Evolutionary conservation across 2,888 invertebrate species (phyloP), one percentile per base, ranked within the genome.

Genomic region (Lasioglossum vierecki): DNA sequence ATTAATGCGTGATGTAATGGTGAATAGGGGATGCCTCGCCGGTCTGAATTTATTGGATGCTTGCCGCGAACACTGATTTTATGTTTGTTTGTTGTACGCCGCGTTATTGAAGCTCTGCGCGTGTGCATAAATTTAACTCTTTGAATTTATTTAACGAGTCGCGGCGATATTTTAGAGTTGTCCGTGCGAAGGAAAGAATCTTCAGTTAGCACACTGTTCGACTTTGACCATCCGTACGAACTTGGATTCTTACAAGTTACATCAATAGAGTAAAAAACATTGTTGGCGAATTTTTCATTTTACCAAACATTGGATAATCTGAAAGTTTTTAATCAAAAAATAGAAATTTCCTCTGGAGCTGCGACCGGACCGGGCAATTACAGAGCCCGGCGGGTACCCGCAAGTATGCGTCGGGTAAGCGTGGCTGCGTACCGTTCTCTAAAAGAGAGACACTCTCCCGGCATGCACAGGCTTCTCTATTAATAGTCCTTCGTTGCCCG

Each of bases 361-460:
- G 83, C 6, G 6, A 6, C 5, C 85, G 82, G 82, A 76, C 80
- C 87, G 78, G 87, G 91, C 91, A 92, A 93, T 93, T 93, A 92
- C 88, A 57, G 86, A 72, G 53, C 71, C 46, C 84, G 77, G 76
- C 85, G 83, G 85, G 83, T 85, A 77, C 90, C 90, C 89, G 91
- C 88, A 91, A 87, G 88, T 88, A 89, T 86, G 89, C 79, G 86
- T 86, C 82, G 76, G 80, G 87, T 77, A 68, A 22, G 68, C 39
- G 35, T 39, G 81, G 79, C 76, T 75, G 81, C 80, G 70, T 80
- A 83, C 88, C 80, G 82, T 75, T 87, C 39, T 86, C 84, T 85
- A 85, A 88, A 90, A 90, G 87, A 87, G 86, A 85, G 88, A 90
- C 86, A 85, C 83, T 86, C 82, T 90, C 83, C 86, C 84, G 81